Conservation (phyloP, 2,888 invertebrate genomes). For the Ceramica pisi region DNA sequence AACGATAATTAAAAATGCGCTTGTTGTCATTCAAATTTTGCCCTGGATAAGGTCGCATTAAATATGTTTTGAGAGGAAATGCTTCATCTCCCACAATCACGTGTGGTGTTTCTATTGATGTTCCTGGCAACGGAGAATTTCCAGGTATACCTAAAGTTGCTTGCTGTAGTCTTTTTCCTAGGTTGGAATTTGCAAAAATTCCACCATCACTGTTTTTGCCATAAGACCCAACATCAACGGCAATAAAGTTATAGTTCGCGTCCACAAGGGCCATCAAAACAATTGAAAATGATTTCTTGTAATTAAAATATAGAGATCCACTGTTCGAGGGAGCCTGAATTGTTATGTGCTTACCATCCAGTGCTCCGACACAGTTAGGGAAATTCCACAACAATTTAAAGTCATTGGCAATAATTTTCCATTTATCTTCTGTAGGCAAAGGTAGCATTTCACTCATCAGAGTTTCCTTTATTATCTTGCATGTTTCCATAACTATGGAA, state of each 20-base stretch:
- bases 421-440: constrained; percentile 38
- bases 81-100: constrained; percentile 45
- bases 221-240: constrained; percentile 49
- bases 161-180: constrained; percentile 34
- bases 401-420: constrained; percentile 38
- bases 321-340: constrained; percentile 29
- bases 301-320: constrained; percentile 52
- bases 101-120: constrained; percentile 29
- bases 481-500: constrained; percentile 59
- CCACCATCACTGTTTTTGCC: constrained; percentile 28
- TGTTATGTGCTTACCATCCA: constrained; percentile 32
- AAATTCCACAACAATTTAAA: constrained; percentile 32
- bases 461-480: constrained; percentile 42
- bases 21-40: constrained; percentile 32
- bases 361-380: constrained; percentile 32
- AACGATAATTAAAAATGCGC: constrained; percentile 44
- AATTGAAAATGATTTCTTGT: constrained; percentile 56
- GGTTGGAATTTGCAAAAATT: constrained; percentile 33
- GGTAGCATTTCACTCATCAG: constrained; percentile 42
- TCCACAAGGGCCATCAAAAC: constrained; percentile 57
- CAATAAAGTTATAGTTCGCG: constrained; percentile 54
- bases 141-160: constrained; percentile 28
- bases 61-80: constrained; percentile 45
- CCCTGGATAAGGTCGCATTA: constrained; percentile 46
- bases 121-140: constrained; percentile 34